These are phyloP conservation scores for Willowsia nigromaculata DNA, from an alignment of 2,888 invertebrate genomes.

Conservation along the genomic window DNA sequence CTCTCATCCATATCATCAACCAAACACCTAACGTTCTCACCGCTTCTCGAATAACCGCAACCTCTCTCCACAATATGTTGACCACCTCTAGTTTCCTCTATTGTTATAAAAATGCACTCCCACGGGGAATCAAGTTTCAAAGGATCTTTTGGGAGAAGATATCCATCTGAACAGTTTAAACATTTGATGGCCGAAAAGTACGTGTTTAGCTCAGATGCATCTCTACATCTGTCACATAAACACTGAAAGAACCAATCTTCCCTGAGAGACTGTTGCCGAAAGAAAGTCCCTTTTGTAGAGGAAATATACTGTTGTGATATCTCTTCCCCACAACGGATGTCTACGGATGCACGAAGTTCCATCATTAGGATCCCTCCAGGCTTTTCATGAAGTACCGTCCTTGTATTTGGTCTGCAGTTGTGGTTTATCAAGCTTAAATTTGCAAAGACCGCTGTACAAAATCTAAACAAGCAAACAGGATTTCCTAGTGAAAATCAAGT, in stretches of 20 bases:
- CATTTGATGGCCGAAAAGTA: conserved; percentile 70
- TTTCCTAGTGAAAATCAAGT: not conserved
- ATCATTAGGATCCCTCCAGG: conserved; percentile 28
- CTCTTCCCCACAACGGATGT: conserved; percentile 60
- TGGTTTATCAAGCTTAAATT: conserved; percentile 71
- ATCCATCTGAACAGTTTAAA: conserved; percentile 52
- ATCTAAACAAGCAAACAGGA: conserved; percentile 11
- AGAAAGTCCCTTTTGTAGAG: conserved; percentile 60
- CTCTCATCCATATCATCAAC: conserved; percentile 27
- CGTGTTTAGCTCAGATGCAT: conserved; percentile 64
- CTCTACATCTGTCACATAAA: conserved; percentile 67
- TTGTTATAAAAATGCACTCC: conserved; percentile 33
- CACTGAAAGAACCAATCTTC: conserved; percentile 73
- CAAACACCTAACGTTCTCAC: conserved; percentile 18
- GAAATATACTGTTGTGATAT: conserved; percentile 70
- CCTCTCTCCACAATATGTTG: not conserved
- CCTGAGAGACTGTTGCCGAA: conserved; percentile 33
- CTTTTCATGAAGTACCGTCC: conserved; percentile 63
- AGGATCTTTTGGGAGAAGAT: conserved; percentile 51
- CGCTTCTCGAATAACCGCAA: conserved; percentile 15
- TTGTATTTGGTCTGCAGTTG: conserved; percentile 70
- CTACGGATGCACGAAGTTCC: conserved; percentile 54
- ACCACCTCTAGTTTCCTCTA: not conserved
- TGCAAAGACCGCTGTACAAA: conserved; percentile 66
- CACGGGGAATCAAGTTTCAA: conserved; percentile 44